phyloP scores from a whole-genome alignment of 1,140 invertebrate species.

The Paramacrobiotus metropolitanus region DNA sequence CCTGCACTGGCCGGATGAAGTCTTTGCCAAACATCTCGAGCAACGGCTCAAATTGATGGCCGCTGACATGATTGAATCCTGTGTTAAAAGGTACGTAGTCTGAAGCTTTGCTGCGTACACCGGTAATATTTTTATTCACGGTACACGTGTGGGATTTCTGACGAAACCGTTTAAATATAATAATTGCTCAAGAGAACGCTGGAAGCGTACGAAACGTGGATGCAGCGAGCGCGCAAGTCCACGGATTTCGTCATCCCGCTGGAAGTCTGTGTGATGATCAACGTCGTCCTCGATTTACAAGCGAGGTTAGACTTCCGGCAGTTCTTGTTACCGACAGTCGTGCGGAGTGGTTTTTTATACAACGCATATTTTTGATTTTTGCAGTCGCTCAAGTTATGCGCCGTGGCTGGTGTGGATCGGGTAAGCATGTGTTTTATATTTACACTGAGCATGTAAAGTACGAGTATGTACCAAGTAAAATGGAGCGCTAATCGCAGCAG shows the following conservation, averaged over 20 bases:
- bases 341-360: no score
- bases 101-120: no score
- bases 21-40: constrained; percentile 86
- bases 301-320: no score
- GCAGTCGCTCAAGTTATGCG: constrained; percentile 83
- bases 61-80: constrained; percentile 96
- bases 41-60: constrained; percentile 94
- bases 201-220: constrained; percentile 52
- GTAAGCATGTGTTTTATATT: constrained; percentile 49
- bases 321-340: no score
- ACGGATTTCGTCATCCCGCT: constrained; percentile 92
- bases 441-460: no score
- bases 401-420: constrained; percentile 82
- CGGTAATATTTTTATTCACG: no score
- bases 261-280: constrained; percentile 98
- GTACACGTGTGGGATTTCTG: no score
- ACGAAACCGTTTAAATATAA: constrained; percentile 11
- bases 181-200: constrained; percentile 30
- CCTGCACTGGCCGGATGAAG: constrained; percentile 93
- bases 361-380: no score
- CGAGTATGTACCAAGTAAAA: no score
- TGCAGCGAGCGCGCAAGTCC: constrained; percentile 83
- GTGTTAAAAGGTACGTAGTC: constrained; percentile 77
- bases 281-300: constrained; percentile 55
- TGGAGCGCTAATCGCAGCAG: no score